A percentile compares a stretch with the other conserved stretches of the same genome.
phyloP scores from a whole-genome alignment of 1,140 invertebrate genomes.

The Neelides sp. region DNA sequence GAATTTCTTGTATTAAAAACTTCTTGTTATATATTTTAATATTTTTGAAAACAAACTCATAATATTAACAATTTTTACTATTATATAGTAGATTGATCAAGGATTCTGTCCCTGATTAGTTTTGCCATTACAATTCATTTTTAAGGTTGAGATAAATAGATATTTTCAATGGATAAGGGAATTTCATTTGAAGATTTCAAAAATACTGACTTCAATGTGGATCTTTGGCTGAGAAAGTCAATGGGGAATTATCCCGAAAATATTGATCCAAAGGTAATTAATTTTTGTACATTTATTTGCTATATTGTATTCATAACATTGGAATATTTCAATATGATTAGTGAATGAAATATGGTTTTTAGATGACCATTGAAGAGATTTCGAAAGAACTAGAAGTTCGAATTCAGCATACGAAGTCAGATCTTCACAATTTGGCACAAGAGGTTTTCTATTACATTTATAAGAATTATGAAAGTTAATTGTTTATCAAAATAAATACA shows the following conservation, averaged over 20 bases:
- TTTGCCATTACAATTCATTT: no score
- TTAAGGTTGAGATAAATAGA: no score
- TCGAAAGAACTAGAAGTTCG: not conserved
- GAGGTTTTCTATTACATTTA: not conserved
- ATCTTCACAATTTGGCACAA: conserved; percentile 1
- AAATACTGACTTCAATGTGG: conserved; percentile 1
- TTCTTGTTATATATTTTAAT: no score
- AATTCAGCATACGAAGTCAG: not conserved
- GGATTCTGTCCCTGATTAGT: no score
- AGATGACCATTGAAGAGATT: conserved; percentile 1
- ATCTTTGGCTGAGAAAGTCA: conserved; percentile 5
- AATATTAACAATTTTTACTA: no score
- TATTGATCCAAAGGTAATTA: not conserved
- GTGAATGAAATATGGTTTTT: no score
- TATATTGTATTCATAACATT: not conserved
- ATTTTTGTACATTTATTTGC: not conserved
- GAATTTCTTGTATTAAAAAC: no score
- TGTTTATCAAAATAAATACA: not conserved
- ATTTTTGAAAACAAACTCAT: no score
- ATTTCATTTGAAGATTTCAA: no score
- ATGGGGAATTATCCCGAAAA: not conserved
- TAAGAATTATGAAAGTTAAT: not conserved
- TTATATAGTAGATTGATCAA: no score
- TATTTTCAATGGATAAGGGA: no score
- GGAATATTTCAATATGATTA: not conserved